A percentile compares a stretch with the other conserved stretches of the same genome.
Evolutionary conservation across 1,140 invertebrate genomes (phyloP).

Genomic region (Drosophila sp.): DNA sequence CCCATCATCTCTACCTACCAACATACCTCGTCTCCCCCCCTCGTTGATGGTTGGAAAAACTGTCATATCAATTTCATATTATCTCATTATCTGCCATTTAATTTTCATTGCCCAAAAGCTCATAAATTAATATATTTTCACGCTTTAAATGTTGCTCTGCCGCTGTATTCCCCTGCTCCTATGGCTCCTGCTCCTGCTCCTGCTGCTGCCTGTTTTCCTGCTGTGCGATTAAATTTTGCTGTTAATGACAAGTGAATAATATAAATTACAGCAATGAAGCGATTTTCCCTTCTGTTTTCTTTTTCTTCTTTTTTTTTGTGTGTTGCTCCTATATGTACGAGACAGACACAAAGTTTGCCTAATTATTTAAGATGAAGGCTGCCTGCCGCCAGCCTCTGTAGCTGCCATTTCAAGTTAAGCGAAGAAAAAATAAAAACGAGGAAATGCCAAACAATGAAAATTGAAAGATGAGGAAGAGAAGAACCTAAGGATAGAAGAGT

Average conservation of each 20-base stretch:
- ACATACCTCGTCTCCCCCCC: neutral
- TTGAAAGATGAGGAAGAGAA: slow-evolving; percentile 44
- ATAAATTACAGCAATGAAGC: slow-evolving; percentile 80
- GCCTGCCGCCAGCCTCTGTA: slow-evolving; percentile 13
- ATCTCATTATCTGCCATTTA: slow-evolving; percentile 34
- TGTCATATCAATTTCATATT: slow-evolving; percentile 35
- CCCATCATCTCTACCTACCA: too few relatives aligned
- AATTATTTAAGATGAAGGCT: slow-evolving; percentile 76
- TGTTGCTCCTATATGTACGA: slow-evolving; percentile 42
- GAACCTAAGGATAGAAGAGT: neutral
- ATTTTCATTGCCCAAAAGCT: slow-evolving; percentile 63
- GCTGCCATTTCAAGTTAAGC: slow-evolving; percentile 64
- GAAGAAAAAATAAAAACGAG: neutral
- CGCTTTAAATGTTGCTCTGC: slow-evolving; percentile 69
- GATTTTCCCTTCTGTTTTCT: slow-evolving; percentile 60
- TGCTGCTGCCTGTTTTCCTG: slow-evolving; percentile 24
- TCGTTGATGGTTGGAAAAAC: slow-evolving; percentile 7
- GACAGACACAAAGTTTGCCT: slow-evolving; percentile 69
- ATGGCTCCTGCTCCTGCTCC: neutral
- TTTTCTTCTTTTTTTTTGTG: slow-evolving; percentile 25
- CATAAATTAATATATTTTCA: slow-evolving; percentile 81
- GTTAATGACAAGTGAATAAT: slow-evolving; percentile 80
- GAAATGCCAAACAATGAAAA: slow-evolving; percentile 70
- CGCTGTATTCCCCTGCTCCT: slow-evolving; percentile 1
- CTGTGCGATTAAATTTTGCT: slow-evolving; percentile 76